A percentile compares a stretch with the other conserved stretches of the same genome.
These are phyloP conservation scores for Andrena chrysosceles DNA, from an alignment of 2,888 invertebrate species.

Conservation along the genomic window DNA sequence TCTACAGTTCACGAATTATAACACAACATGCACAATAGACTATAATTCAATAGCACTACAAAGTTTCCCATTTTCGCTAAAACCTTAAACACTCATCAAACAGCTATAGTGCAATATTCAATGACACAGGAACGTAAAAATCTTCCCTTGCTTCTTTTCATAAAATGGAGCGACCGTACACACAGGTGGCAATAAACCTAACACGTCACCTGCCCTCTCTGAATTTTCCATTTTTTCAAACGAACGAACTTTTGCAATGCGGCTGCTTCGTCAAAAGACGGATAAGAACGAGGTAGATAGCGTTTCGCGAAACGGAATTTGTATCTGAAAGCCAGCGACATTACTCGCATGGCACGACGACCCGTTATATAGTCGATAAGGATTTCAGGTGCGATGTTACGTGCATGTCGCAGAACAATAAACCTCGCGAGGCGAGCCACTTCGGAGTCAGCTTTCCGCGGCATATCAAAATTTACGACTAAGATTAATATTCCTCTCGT, in stretches of 20 bases:
- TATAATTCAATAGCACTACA: too few species aligned
- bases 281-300: slow-evolving; percentile 1
- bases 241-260: neutral
- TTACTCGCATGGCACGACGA: slow-evolving; percentile 41
- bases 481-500: slow-evolving; percentile 64
- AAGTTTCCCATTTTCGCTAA: too few species aligned
- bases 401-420: slow-evolving; percentile 64
- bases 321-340: slow-evolving; percentile 25
- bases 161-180: too few species aligned
- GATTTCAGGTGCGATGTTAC: slow-evolving; percentile 65
- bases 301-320: slow-evolving; percentile 24
- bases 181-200: too few species aligned
- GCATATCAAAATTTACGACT: slow-evolving; percentile 64
- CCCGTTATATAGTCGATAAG: slow-evolving; percentile 57
- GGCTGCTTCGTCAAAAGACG: neutral
- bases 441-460: slow-evolving; percentile 60
- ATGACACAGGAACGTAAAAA: too few species aligned
- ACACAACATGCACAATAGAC: too few species aligned
- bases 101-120: too few species aligned
- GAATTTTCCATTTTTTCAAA: too few species aligned
- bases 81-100: too few species aligned
- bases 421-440: slow-evolving; percentile 54
- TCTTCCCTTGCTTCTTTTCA: too few species aligned
- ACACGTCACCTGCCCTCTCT: too few species aligned
- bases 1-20: too few species aligned